Percentiles rank a stretch among this genome's conserved stretches.
Evolutionary conservation across 2,888 invertebrate genomes (phyloP).

Genomic region (Metalampra italica): DNA sequence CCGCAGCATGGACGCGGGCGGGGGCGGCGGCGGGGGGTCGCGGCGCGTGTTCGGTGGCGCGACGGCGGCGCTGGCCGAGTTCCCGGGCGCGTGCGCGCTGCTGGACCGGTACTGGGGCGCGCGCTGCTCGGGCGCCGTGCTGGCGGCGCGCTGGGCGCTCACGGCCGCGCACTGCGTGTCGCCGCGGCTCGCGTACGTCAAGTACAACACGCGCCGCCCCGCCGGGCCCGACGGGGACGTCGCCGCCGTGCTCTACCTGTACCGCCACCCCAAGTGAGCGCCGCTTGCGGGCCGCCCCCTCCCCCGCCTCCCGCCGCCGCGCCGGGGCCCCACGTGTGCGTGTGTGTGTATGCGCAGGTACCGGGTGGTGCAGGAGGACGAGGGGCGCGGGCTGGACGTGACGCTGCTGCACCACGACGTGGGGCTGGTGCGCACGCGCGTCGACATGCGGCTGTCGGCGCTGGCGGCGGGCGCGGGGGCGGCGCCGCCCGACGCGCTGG

Average conservation of each 20-base stretch:
- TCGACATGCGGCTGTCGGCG: slow-evolving; percentile 24
- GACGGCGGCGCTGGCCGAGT: slow-evolving; percentile 16
- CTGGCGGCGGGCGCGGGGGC: slow-evolving; percentile 17
- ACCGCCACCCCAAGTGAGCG: slow-evolving; percentile 50
- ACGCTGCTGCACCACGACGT: slow-evolving; percentile 59
- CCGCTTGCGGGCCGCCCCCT: not conserved
- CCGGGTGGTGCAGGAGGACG: slow-evolving; percentile 43
- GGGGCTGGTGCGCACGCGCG: slow-evolving; percentile 53
- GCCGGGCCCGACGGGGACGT: slow-evolving; percentile 29
- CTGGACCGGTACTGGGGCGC: slow-evolving; percentile 48
- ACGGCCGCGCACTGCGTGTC: slow-evolving; percentile 64
- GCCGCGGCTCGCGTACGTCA: slow-evolving; percentile 44
- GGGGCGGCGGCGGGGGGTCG: slow-evolving; percentile 13
- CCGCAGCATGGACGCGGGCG: slow-evolving; percentile 15
- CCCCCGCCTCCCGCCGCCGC: too few relatives aligned
- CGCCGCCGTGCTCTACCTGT: slow-evolving; percentile 40
- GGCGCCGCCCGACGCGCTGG: slow-evolving; percentile 20
- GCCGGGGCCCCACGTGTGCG: too few relatives aligned
- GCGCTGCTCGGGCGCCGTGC: slow-evolving; percentile 50
- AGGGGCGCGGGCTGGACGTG: slow-evolving; percentile 52
- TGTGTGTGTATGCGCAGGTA: slow-evolving; percentile 29
- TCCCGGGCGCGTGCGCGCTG: slow-evolving; percentile 38
- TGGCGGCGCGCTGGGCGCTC: slow-evolving; percentile 54
- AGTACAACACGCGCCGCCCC: slow-evolving; percentile 45
- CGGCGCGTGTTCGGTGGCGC: slow-evolving; percentile 59